A percentile compares a stretch with the other conserved stretches of the same genome.
Evolutionary conservation across 1,140 invertebrate species (phyloP).

Genomic region (Apocrypta bakeri): DNA sequence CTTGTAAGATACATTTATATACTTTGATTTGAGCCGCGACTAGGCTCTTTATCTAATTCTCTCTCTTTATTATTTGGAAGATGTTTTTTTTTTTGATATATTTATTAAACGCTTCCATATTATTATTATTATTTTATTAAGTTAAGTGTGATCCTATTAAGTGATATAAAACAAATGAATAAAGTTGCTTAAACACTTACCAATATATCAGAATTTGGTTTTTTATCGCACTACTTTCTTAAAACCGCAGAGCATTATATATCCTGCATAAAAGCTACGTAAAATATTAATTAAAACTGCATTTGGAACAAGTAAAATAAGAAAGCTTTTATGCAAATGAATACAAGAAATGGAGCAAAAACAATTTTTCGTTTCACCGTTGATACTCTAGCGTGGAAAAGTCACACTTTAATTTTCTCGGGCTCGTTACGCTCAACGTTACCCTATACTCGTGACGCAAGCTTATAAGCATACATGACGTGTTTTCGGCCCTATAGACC

Average conservation of each 20-base stretch:
- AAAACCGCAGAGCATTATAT: too few relatives aligned
- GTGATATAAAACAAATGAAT: slow-evolving; percentile 45
- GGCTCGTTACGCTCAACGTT: neutral
- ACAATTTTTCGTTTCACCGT: neutral
- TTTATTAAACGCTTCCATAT: slow-evolving; percentile 41
- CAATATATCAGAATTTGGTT: too few relatives aligned
- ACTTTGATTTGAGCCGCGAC: slow-evolving; percentile 25
- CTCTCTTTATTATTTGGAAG: slow-evolving; percentile 42
- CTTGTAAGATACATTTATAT: slow-evolving; percentile 46
- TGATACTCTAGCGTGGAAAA: neutral
- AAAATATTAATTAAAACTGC: too few relatives aligned
- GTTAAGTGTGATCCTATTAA: slow-evolving; percentile 43
- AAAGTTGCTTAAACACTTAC: slow-evolving; percentile 40
- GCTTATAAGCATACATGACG: neutral
- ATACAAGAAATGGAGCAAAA: neutral
- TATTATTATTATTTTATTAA: slow-evolving; percentile 48
- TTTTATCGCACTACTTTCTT: too few relatives aligned
- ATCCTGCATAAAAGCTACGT: too few relatives aligned
- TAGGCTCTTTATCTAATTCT: slow-evolving; percentile 11
- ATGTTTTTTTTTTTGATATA: slow-evolving; percentile 45
- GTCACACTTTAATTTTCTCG: slow-evolving; percentile 8
- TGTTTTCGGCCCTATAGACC: neutral
- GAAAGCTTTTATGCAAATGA: too few relatives aligned
- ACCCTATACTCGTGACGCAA: slow-evolving; percentile 29
- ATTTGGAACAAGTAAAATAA: too few relatives aligned